phyloP scores from a whole-genome alignment of 2,888 invertebrate genomes.

The Erpobdella octoculata region DNA sequence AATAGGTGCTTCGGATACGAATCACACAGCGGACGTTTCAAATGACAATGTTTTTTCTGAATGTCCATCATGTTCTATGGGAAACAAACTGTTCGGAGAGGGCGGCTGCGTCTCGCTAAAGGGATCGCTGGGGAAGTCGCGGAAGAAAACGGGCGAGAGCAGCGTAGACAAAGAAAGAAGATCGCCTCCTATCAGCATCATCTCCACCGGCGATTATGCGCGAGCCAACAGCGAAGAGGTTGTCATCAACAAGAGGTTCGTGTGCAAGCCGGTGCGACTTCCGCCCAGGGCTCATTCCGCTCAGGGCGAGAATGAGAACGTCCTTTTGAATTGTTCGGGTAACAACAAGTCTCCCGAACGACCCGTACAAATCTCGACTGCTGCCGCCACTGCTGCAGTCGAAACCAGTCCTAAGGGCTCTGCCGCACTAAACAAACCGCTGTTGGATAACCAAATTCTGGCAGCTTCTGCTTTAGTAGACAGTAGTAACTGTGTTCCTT shows the following conservation, averaged over 20 bases:
- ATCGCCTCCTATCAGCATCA: not conserved
- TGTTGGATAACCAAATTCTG: not conserved
- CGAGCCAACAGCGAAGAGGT: not conserved
- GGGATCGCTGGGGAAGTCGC: not conserved
- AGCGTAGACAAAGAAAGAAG: slow-evolving; percentile 14
- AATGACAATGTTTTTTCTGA: not conserved
- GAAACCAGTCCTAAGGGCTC: not conserved
- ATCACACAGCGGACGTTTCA: not conserved
- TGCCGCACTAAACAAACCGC: slow-evolving; percentile 1
- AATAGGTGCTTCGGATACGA: not conserved
- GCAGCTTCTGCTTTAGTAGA: not conserved
- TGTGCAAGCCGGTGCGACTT: not conserved
- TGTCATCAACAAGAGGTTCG: not conserved
- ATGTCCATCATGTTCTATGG: slow-evolving; percentile 4
- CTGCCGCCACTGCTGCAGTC: not conserved
- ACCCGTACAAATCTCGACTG: not conserved
- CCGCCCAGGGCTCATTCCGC: not conserved
- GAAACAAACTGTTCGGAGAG: slow-evolving; percentile 10
- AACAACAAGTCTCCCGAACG: slow-evolving; percentile 10
- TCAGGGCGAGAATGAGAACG: not conserved
- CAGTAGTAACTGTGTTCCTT: too few species aligned
- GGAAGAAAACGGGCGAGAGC: slow-evolving; percentile 5
- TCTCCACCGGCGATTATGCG: not conserved
- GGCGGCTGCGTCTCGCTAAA: slow-evolving; percentile 9
- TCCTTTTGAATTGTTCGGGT: not conserved